These are phyloP conservation scores for Ophonus ardosiacus DNA, from an alignment of 2,888 invertebrate genomes.

Conservation along the genomic window DNA sequence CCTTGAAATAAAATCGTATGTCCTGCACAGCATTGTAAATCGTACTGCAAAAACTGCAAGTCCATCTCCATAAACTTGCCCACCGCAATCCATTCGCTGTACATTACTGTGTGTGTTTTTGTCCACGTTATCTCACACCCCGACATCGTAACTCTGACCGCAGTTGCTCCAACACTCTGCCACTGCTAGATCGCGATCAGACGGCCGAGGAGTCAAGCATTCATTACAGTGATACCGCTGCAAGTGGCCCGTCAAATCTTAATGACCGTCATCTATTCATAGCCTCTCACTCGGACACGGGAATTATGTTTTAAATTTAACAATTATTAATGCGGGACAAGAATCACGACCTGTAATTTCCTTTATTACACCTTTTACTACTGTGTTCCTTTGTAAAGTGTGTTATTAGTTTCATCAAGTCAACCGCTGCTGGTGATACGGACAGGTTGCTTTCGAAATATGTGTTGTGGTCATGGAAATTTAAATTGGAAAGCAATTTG, in stretches of 20 bases:
- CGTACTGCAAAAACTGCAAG: background rate
- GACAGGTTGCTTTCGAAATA: slow-evolving; percentile 11
- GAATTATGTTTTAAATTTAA: slow-evolving; percentile 49
- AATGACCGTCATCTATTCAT: slow-evolving; percentile 58
- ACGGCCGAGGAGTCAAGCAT: slow-evolving; percentile 38
- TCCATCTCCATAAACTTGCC: slow-evolving; percentile 1
- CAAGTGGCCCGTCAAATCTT: slow-evolving; percentile 59
- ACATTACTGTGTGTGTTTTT: slow-evolving; percentile 10
- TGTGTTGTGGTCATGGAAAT: slow-evolving; percentile 11
- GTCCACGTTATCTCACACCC: background rate
- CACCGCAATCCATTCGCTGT: slow-evolving; percentile 10
- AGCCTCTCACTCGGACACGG: slow-evolving; percentile 33
- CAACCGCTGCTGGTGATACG: background rate
- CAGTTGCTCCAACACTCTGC: background rate
- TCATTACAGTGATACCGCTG: slow-evolving; percentile 52
- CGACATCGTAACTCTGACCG: background rate
- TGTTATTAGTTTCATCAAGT: slow-evolving; percentile 32
- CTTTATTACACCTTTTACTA: slow-evolving; percentile 58
- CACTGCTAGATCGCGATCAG: slow-evolving; percentile 12
- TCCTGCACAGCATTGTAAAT: too few species aligned
- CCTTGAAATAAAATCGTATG: too few species aligned
- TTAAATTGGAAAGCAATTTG: slow-evolving; percentile 22
- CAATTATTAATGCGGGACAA: slow-evolving; percentile 51
- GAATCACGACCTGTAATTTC: slow-evolving; percentile 44
- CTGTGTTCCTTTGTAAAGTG: slow-evolving; percentile 32